phyloP scores from a whole-genome alignment of 2,888 invertebrate genomes.

The Acronicta psi region DNA sequence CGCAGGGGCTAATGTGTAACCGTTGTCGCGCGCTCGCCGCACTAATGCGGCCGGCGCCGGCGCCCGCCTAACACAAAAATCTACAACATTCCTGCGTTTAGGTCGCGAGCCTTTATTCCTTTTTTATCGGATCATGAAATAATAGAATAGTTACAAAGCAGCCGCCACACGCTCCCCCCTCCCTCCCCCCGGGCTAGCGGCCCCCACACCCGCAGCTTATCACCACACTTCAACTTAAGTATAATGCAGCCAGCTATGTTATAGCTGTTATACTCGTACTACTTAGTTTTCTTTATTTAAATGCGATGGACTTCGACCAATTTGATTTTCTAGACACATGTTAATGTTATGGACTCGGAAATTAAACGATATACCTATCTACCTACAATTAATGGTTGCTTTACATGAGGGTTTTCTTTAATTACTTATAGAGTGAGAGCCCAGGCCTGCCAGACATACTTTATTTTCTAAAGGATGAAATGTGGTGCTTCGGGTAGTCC shows the following conservation, averaged over 20 bases:
- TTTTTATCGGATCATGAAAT: conserved; percentile 85
- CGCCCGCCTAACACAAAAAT: conserved; percentile 84
- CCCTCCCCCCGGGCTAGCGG: not conserved
- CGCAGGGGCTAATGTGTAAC: conserved; percentile 80
- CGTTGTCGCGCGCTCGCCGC: conserved; percentile 74
- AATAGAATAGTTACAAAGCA: conserved; percentile 83
- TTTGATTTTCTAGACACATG: conserved; percentile 39
- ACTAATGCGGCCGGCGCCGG: conserved; percentile 87
- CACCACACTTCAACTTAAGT: conserved; percentile 48
- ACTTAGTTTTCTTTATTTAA: conserved; percentile 53
- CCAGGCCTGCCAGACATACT: too few species aligned
- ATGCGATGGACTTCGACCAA: conserved; percentile 32
- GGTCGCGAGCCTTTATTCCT: conserved; percentile 80
- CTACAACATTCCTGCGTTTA: conserved; percentile 86
- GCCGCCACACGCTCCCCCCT: conserved; percentile 61
- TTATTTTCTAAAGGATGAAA: too few species aligned
- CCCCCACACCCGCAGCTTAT: conserved; percentile 37
- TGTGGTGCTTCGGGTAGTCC: too few species aligned
- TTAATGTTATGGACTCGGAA: conserved; percentile 18
- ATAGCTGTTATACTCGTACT: conserved; percentile 38
- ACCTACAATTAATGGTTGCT: too few species aligned
- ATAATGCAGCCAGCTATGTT: conserved; percentile 51
- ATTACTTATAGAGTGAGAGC: too few species aligned
- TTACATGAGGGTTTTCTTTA: too few species aligned
- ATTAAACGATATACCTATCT: conserved; percentile 1